phyloP scores from a whole-genome alignment of 2,113 vertebrate genomes.

The Machaerirhynchus nigripectus region DNA sequence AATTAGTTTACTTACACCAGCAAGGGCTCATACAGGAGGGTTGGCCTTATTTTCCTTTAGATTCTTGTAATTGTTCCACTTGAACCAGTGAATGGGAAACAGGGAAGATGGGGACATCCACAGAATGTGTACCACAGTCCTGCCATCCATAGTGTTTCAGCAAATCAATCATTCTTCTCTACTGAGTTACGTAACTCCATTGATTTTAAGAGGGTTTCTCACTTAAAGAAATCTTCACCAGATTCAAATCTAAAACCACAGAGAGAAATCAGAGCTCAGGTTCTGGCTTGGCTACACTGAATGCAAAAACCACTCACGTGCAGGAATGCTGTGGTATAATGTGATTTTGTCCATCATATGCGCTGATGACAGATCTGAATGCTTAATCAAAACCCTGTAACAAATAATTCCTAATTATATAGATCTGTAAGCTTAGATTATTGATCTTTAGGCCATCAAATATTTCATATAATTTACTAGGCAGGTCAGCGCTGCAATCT shows the following conservation, averaged over 20 bases:
- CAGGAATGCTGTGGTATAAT: neutral
- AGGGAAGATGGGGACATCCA: neutral
- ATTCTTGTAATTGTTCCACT: neutral
- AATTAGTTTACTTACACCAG: neutral
- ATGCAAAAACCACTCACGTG: neutral
- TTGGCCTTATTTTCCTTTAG: neutral
- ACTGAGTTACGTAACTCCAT: neutral
- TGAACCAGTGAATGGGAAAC: neutral
- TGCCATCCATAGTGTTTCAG: neutral
- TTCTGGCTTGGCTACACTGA: neutral
- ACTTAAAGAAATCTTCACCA: neutral
- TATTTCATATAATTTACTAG: neutral
- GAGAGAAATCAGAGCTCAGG: neutral
- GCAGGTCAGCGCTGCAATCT: neutral
- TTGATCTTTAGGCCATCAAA: neutral
- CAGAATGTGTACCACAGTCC: neutral
- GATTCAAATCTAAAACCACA: neutral
- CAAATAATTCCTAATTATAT: neutral
- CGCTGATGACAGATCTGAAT: neutral
- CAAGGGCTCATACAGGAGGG: neutral
- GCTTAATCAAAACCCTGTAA: neutral
- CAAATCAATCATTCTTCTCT: neutral
- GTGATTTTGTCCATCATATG: neutral
- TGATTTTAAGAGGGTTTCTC: neutral
- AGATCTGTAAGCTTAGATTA: neutral